These are phyloP conservation scores for Tetramorium parvispinum DNA, from an alignment of 1,140 invertebrate genomes.

Conservation along the genomic window DNA sequence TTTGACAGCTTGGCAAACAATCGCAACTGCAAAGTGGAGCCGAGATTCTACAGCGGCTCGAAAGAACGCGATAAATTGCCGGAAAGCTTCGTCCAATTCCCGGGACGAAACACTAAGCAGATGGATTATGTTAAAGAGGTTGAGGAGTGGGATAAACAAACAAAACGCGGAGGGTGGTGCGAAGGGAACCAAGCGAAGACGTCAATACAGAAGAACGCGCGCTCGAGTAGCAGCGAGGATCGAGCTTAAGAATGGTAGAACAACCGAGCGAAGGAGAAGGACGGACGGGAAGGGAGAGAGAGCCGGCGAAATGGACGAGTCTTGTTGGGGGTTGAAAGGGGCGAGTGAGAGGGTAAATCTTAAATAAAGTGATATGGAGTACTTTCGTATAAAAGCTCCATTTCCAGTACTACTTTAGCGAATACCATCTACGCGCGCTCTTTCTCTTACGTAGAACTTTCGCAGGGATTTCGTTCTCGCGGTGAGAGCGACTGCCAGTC, in stretches of 20 bases:
- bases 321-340: constrained; percentile 86
- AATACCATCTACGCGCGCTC: constrained; percentile 76
- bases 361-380: constrained; percentile 87
- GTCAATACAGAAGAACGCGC: constrained; percentile 76
- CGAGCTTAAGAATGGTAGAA: constrained; percentile 74
- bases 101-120: constrained; percentile 69
- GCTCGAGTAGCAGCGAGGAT: constrained; percentile 75
- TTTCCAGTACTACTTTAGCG: constrained; percentile 84
- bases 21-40: neutral
- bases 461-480: constrained; percentile 69
- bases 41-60: neutral
- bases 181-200: constrained; percentile 64
- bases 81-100: constrained; percentile 70
- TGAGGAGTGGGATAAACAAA: constrained; percentile 76
- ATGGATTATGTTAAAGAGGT: constrained; percentile 76
- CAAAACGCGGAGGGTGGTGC: constrained; percentile 65
- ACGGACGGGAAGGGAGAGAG: constrained; percentile 61
- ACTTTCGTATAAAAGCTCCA: constrained; percentile 86
- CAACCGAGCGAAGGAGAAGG: constrained; percentile 60
- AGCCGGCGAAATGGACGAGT: constrained; percentile 85
- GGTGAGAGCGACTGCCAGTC: constrained; percentile 58
- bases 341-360: constrained; percentile 86
- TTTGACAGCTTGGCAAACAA: constrained; percentile 38
- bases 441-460: constrained; percentile 66
- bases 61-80: constrained; percentile 64